Percentiles rank a stretch among this genome's conserved stretches.
Evolutionary conservation across 2,888 invertebrate genomes (phyloP).

Genomic region (Carterocephalus palaemon): DNA sequence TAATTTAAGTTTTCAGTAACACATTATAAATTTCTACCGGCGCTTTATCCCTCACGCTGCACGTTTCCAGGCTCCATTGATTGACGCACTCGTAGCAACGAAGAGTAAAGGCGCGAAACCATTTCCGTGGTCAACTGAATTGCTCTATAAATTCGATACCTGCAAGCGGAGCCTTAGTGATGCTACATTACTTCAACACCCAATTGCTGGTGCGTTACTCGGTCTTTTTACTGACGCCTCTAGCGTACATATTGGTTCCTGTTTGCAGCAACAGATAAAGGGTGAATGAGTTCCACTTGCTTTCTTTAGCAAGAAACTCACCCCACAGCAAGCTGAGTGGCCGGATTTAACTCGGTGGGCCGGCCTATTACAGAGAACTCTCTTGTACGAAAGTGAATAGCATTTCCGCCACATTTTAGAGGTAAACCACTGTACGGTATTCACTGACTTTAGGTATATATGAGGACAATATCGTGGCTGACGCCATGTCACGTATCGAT

Average conservation of each 20-base stretch:
- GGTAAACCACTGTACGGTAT: not conserved
- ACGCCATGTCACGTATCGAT: no score
- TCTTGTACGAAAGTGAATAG: constrained; percentile 2
- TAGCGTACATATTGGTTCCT: no score
- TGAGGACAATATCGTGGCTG: not conserved
- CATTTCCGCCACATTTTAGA: constrained; percentile 13
- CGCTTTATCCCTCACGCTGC: constrained; percentile 1
- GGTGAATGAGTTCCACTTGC: no score
- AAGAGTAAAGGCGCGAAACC: constrained; percentile 4
- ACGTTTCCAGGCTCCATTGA: not conserved
- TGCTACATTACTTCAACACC: constrained; percentile 5
- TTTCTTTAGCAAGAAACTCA: no score
- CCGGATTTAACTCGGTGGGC: no score
- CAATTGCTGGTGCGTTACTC: not conserved
- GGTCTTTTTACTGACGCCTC: constrained; percentile 13
- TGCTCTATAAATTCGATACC: not conserved
- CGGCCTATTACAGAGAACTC: constrained; percentile 8
- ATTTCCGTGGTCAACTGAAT: not conserved
- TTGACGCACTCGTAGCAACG: not conserved
- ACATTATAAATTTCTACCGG: no score
- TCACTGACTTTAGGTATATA: not conserved
- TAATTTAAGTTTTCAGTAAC: no score
- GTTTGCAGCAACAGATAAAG: no score
- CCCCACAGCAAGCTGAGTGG: no score
- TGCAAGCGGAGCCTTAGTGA: constrained; percentile 1